Conservation (phyloP, 2,888 invertebrate species). For the Dyspetes luteomarginatus region DNA sequence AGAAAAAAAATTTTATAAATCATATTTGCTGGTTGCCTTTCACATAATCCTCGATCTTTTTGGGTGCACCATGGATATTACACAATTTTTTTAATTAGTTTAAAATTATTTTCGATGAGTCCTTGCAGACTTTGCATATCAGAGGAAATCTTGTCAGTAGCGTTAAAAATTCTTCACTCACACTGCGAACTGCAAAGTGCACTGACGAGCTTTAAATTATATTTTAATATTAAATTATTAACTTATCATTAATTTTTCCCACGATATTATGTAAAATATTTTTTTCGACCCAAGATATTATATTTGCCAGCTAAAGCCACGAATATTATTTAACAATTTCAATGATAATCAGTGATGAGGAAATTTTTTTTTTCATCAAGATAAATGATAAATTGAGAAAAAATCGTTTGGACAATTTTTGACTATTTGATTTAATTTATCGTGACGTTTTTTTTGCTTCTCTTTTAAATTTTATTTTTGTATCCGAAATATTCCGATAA, state of each 20-base stretch:
- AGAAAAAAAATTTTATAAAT: conserved; percentile 1
- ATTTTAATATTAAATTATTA: neutral
- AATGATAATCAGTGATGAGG: neutral
- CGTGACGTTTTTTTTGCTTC: neutral
- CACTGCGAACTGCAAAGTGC: neutral
- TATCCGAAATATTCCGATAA: conserved; percentile 32
- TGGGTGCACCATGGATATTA: conserved; percentile 19
- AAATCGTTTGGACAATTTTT: neutral
- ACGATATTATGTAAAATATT: neutral
- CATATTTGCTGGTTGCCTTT: neutral
- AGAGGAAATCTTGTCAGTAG: too few species aligned
- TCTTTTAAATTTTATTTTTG: neutral
- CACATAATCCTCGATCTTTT: conserved; percentile 43
- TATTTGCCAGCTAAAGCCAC: neutral
- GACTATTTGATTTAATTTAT: neutral
- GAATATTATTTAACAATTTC: conserved; percentile 7
- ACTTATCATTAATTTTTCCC: neutral
- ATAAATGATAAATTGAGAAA: neutral
- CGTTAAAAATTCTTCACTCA: neutral
- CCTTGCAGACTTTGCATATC: too few species aligned
- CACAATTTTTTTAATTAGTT: conserved; percentile 6
- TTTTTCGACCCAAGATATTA: neutral
- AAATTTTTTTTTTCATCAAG: neutral
- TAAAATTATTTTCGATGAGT: neutral
- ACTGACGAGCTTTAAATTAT: neutral